These are phyloP conservation scores for Neoarius graeffei DNA, from an alignment of 2,113 vertebrate species.

Conservation along the genomic window DNA sequence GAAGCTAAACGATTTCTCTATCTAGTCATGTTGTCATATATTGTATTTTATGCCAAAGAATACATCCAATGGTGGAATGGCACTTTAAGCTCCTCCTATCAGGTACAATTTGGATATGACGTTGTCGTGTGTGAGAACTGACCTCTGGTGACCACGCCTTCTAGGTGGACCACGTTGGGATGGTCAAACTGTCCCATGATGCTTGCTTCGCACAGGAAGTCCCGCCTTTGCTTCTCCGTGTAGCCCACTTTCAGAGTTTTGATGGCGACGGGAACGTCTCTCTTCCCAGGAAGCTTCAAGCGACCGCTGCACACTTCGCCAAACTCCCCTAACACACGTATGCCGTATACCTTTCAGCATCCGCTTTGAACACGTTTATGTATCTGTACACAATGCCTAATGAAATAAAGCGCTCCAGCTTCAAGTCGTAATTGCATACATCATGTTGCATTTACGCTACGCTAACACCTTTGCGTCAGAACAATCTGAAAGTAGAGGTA, in stretches of 20 bases:
- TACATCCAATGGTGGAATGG: too few species aligned
- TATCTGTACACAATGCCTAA: slow-evolving; percentile 43
- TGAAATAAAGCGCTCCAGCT: slow-evolving; percentile 60
- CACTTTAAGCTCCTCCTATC: too few species aligned
- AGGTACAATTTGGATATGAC: not conserved
- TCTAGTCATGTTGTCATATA: too few species aligned
- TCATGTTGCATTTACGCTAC: slow-evolving; percentile 62
- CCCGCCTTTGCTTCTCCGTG: slow-evolving; percentile 94
- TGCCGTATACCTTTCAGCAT: slow-evolving; percentile 4
- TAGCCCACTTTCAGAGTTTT: slow-evolving; percentile 97
- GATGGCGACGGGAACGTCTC: slow-evolving; percentile 92
- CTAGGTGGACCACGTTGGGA: slow-evolving; percentile 95
- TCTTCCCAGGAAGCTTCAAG: slow-evolving; percentile 93
- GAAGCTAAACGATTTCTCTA: too few species aligned
- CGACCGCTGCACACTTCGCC: slow-evolving; percentile 97
- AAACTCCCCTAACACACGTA: slow-evolving; percentile 85
- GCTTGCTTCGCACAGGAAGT: slow-evolving; percentile 97
- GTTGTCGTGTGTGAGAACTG: not conserved
- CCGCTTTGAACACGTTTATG: slow-evolving; percentile 4
- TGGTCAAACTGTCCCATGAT: slow-evolving; percentile 99
- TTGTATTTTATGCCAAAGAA: too few species aligned
- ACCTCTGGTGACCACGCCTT: slow-evolving; percentile 97
- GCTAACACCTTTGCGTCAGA: slow-evolving; percentile 60
- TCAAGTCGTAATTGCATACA: slow-evolving; percentile 65
- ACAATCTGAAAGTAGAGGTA: slow-evolving; percentile 63